phyloP scores from a whole-genome alignment of 2,797 vertebrate genomes.

The Pipistrellus nathusii region DNA sequence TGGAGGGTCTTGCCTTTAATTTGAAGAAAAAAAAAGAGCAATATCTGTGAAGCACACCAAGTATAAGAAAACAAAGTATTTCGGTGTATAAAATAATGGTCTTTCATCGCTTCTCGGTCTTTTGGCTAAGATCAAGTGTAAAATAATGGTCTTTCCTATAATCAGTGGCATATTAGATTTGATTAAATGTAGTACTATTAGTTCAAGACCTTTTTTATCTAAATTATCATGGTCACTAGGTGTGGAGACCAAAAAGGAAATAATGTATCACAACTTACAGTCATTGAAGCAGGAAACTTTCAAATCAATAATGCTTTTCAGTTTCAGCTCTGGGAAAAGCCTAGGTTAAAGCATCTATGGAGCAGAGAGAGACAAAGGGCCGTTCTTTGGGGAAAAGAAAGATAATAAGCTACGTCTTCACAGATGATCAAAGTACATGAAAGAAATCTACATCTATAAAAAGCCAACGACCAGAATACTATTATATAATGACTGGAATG shows the following conservation, averaged over 20 bases:
- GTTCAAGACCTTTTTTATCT: not conserved
- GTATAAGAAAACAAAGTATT: not conserved
- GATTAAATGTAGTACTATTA: not conserved
- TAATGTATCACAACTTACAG: not conserved
- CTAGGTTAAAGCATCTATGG: not conserved
- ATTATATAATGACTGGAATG: no score
- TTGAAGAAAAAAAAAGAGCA: not conserved
- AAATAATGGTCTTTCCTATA: not conserved
- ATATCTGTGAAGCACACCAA: not conserved
- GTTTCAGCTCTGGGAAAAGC: slow-evolving; percentile 25
- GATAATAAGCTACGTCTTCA: not conserved
- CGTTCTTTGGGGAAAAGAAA: not conserved
- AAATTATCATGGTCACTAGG: not conserved
- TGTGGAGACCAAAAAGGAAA: not conserved
- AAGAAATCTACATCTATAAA: not conserved
- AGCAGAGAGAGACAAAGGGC: not conserved
- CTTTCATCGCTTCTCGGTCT: no score
- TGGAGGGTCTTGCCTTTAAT: not conserved
- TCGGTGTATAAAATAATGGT: not conserved
- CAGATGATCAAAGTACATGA: not conserved
- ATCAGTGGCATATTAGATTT: not conserved
- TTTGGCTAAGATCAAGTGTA: no score
- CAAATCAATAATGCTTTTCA: not conserved
- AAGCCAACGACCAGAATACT: no score
- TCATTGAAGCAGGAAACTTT: not conserved